phyloP scores from a whole-genome alignment of 2,797 vertebrate genomes.

The Mus spretus region DNA sequence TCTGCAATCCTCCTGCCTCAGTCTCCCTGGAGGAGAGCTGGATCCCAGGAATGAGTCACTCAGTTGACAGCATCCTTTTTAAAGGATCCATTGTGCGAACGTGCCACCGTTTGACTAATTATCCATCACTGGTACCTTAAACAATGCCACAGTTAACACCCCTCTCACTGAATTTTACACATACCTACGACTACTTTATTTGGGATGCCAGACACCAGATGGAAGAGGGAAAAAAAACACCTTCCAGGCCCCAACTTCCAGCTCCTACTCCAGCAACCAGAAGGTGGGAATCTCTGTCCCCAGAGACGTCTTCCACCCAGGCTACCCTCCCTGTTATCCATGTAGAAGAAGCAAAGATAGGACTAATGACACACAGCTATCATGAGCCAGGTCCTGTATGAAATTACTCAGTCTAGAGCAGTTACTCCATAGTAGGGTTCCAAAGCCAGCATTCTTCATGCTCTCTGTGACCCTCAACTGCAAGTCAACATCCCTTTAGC shows the following conservation, averaged over 20 bases:
- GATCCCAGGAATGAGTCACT: not conserved
- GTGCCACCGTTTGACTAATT: not conserved
- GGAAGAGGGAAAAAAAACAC: not conserved
- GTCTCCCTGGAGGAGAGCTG: not conserved
- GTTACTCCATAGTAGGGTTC: not conserved
- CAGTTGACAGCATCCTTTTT: not conserved
- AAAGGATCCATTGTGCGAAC: not conserved
- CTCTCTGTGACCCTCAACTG: not conserved
- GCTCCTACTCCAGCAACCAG: not conserved
- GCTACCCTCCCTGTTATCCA: not conserved
- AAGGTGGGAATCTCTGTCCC: not conserved
- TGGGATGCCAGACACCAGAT: not conserved
- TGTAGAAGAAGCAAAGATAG: not conserved
- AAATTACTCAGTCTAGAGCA: not conserved
- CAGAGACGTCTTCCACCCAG: not conserved
- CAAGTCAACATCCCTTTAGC: not conserved
- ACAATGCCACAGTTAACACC: not conserved
- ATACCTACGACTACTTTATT: accelerated
- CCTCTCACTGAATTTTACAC: not conserved
- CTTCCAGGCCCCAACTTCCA: not conserved
- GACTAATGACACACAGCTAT: not conserved
- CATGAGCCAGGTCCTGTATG: accelerated
- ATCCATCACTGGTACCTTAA: not conserved
- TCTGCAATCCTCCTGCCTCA: not conserved
- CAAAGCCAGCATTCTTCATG: not conserved